Conservation (phyloP, 2,113 vertebrate species). For the Hyperopisus bebe region DNA sequence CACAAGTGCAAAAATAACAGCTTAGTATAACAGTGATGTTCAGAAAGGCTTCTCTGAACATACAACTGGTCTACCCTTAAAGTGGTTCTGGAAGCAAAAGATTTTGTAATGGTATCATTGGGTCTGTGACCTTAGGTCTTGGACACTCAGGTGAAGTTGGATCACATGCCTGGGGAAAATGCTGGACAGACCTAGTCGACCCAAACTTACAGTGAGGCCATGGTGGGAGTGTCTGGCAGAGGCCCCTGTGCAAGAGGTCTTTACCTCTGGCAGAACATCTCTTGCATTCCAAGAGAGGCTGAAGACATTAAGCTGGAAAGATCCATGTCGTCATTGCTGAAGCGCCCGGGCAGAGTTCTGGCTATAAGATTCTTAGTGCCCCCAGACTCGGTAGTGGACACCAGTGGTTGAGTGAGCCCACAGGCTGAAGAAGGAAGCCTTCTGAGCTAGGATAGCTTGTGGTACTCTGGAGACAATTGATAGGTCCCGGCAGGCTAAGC, state of each 20-base stretch:
- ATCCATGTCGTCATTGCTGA: not conserved
- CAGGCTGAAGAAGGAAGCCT: not conserved
- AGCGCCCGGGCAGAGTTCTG: not conserved
- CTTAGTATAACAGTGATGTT: not conserved
- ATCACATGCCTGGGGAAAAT: not conserved
- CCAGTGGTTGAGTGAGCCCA: not conserved
- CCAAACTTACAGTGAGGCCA: not conserved
- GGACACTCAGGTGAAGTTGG: not conserved
- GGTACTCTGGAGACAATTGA: not conserved
- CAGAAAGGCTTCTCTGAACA: not conserved
- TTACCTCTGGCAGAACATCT: not conserved
- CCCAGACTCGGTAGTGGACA: not conserved
- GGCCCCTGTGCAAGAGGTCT: not conserved
- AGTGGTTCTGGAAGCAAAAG: not conserved
- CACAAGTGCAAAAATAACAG: not conserved
- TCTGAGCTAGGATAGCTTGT: not conserved
- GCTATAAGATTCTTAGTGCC: not conserved
- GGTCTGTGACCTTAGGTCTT: not conserved
- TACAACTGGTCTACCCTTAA: not conserved
- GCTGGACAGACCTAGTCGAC: not conserved
- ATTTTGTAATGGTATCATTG: not conserved
- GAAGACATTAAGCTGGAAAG: not conserved
- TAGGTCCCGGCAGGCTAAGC: not conserved
- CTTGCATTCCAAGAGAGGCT: not conserved
- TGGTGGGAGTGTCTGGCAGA: not conserved